Percentiles rank a stretch among this genome's conserved stretches.
These are phyloP conservation scores for Xestia ashworthii DNA, from an alignment of 2,888 invertebrate species.

Conservation along the genomic window DNA sequence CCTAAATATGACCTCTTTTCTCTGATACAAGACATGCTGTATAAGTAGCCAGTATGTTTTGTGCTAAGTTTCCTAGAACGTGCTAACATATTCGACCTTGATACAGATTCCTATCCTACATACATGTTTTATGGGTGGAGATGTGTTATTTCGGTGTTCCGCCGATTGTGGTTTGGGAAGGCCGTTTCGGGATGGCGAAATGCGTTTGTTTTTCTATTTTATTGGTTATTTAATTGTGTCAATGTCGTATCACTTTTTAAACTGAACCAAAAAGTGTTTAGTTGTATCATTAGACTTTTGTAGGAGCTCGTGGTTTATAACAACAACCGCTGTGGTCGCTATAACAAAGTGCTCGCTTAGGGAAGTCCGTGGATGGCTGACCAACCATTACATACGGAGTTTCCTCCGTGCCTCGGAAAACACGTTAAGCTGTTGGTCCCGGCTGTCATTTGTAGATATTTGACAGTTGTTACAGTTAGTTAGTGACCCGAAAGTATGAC, in stretches of 20 bases:
- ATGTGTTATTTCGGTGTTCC: not conserved
- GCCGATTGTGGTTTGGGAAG: not conserved
- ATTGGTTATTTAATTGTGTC: not conserved
- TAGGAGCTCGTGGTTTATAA: no score
- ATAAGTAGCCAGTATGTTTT: not conserved
- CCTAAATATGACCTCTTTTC: not conserved
- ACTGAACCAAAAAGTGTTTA: not conserved
- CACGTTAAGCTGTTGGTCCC: no score
- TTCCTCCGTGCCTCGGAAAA: no score
- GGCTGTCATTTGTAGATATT: no score
- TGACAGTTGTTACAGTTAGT: no score
- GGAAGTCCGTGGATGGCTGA: no score
- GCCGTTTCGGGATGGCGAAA: not conserved
- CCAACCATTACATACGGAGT: no score
- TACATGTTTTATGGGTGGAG: conserved; percentile 24
- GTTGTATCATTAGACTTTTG: not conserved
- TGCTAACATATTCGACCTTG: conserved; percentile 35
- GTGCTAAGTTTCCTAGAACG: conserved; percentile 32
- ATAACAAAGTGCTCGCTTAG: no score
- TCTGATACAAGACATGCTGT: not conserved
- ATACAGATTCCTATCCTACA: conserved; percentile 12
- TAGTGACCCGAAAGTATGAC: no score
- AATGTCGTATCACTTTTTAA: not conserved
- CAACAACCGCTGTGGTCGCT: no score
- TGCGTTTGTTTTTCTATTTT: not conserved